Conservation (phyloP, 2,888 invertebrate species). For the Aquatica leii region DNA sequence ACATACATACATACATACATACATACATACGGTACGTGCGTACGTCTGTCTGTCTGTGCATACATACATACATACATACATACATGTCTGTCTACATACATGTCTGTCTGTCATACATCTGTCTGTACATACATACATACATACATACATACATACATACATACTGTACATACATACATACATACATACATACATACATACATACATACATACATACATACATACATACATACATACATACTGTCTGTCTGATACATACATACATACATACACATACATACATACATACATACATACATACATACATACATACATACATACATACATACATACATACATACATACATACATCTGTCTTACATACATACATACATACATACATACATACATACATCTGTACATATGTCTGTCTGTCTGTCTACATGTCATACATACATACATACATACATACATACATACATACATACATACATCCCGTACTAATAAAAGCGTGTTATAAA, state of each 20-base stretch:
- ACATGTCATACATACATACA: too few species aligned
- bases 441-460: too few species aligned
- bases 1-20: not conserved
- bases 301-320: not conserved
- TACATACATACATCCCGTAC: too few species aligned
- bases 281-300: not conserved
- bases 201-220: not conserved
- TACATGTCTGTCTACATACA: too few species aligned
- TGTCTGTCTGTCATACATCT: too few species aligned
- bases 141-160: constrained; percentile 13
- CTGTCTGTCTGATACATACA: not conserved
- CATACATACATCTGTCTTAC: not conserved
- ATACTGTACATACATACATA: not conserved
- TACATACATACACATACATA: not conserved
- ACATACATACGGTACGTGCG: too few species aligned
- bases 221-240: not conserved
- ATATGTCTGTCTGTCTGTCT: too few species aligned
- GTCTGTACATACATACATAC: constrained; percentile 7
- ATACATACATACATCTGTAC: too few species aligned
- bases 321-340: constrained; percentile 9
- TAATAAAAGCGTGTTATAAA: too few species aligned
- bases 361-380: too few species aligned
- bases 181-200: not conserved
- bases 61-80: not conserved
- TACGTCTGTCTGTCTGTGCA: too few species aligned